These are phyloP conservation scores for Bugulina stolonifera DNA, from an alignment of 2,888 invertebrate genomes.

Conservation along the genomic window DNA sequence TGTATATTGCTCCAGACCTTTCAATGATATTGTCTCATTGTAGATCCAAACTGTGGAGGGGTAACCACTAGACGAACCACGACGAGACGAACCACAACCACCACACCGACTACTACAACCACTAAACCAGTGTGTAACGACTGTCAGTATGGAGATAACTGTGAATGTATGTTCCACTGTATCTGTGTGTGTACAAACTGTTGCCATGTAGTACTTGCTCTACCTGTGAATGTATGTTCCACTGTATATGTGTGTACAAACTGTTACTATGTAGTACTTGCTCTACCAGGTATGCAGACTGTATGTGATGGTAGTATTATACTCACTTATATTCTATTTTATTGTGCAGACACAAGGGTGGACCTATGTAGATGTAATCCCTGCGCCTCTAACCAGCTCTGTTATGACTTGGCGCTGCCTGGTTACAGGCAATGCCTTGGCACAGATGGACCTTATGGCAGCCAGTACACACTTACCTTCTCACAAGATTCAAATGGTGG, in stretches of 20 bases:
- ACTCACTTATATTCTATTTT: neutral
- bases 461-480: conserved; percentile 21
- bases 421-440: neutral
- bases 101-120: neutral
- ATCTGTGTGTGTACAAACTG: no score
- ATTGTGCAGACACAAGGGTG: neutral
- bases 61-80: neutral
- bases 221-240: no score
- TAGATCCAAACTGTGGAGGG: neutral
- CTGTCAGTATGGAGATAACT: neutral
- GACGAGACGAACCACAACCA: neutral
- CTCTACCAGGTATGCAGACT: no score
- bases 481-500: neutral
- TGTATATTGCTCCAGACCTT: no score
- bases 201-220: no score
- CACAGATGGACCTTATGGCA: neutral
- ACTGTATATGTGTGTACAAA: no score
- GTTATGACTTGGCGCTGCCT: neutral
- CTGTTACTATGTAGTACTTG: no score
- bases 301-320: no score
- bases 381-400: neutral
- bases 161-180: conserved; percentile 25
- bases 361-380: conserved; percentile 23
- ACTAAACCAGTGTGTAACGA: neutral
- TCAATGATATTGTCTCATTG: no score